Evolutionary conservation across 1,140 invertebrate genomes (phyloP), one percentile per base, ranked within the genome.

Genomic region (Nylanderia fulva): DNA sequence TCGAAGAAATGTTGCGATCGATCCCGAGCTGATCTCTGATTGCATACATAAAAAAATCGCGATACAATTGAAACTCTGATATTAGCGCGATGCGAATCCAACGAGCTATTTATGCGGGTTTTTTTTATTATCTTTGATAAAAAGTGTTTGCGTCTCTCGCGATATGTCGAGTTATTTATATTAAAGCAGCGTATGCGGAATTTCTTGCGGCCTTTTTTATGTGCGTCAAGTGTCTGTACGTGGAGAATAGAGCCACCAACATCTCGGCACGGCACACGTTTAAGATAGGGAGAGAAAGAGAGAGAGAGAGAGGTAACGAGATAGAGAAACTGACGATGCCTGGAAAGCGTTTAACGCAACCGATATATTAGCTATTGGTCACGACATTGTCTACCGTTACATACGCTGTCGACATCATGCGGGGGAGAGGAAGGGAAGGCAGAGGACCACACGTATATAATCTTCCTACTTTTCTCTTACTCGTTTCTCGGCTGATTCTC

Each of bases 331-430:
- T 88, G 85, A 84, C 91, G 87, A 87, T 93, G 88, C 88, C 89
- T 90, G 90, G 91, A 93, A 93, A 93, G 89, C 92, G 92, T 93
- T 94, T 94, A 93, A 90, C 91, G 85, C 85, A 86, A 87, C 80
- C 93, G 86, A 93, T 94, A 93, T 93, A 94, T 93, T 93, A 93
- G 91, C 92, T 93, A 93, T 94, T 87, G 91, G 88, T 93, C 93
- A 94, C 92, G 92, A 93, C 89, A 93, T 89, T 92, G 90, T 93
- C 93, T 93, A 93, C 93, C 93, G 93, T 94, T 94, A 94, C 87
- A 85, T 89, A 90, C 89, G 89, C 77, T 91, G 88, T 90, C 86
- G 89, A 82, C 87, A 91, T 92, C 86, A 84, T 88, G 45, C 15
- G 45, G 45, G 27, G 68, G 84, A 66, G 83, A 33, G 29, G 3